Conservation (phyloP, 92 coral and sea anemone species). For the Plumapathes pennacea region DNA sequence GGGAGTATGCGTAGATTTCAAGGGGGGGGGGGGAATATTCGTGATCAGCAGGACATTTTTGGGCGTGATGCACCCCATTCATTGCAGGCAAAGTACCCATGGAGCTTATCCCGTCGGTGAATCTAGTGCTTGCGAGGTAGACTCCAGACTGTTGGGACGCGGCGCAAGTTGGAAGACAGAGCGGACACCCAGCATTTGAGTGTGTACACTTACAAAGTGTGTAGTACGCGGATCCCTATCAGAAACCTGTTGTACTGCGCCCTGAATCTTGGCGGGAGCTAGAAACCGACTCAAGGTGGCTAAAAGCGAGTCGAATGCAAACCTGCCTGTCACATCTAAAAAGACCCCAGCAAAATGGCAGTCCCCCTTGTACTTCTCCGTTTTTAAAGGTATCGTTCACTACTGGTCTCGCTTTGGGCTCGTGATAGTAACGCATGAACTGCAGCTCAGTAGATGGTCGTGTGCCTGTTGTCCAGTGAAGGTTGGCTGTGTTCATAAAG, state of each 20-base stretch:
- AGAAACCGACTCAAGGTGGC: constrained; percentile 27
- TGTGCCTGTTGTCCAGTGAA: constrained; percentile 21
- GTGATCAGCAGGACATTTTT: constrained; percentile 43
- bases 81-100: constrained; percentile 23
- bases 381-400: constrained; percentile 38
- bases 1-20: constrained; percentile 45
- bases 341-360: constrained; percentile 5
- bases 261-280: constrained; percentile 15
- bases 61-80: constrained; percentile 46
- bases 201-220: constrained; percentile 43
- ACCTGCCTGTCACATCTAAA: constrained; percentile 14
- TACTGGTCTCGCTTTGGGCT: constrained; percentile 44
- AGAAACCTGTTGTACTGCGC: constrained; percentile 7
- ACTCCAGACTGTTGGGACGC: constrained; percentile 39
- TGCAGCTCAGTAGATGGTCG: constrained; percentile 2
- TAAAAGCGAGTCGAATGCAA: constrained; percentile 22
- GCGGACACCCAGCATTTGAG: constrained; percentile 47
- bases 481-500: constrained; percentile 32
- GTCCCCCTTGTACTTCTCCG: constrained; percentile 38
- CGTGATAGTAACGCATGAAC: constrained; percentile 17
- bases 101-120: neutral
- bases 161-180: constrained; percentile 22
- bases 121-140: constrained; percentile 25
- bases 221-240: constrained; percentile 29
- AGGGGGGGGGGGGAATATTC: constrained; percentile 44